Evolutionary conservation across 2,888 invertebrate genomes (phyloP).

Genomic region (Spodoptera littoralis): DNA sequence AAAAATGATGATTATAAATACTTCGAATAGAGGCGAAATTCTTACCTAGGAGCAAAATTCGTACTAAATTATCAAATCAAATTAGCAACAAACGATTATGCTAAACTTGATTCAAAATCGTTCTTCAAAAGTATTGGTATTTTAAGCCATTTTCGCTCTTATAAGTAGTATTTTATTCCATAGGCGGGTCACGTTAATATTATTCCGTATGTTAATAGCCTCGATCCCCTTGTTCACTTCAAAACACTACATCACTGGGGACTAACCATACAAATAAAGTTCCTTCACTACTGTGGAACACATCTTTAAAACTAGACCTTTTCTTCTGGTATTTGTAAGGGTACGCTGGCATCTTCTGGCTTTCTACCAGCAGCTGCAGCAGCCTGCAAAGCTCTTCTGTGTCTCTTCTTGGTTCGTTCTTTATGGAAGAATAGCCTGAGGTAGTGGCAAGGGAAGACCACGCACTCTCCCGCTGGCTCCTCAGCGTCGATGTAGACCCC

Average conservation of each 20-base stretch:
- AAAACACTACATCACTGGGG: conserved; percentile 49
- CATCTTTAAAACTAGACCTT: conserved; percentile 71
- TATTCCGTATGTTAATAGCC: too few relatives aligned
- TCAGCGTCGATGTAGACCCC: conserved; percentile 97
- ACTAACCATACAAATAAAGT: conserved; percentile 30
- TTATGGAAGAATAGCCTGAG: conserved; percentile 93
- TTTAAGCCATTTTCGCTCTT: too few relatives aligned
- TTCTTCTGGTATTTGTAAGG: conserved; percentile 80
- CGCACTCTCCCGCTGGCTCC: conserved; percentile 94
- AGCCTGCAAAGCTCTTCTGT: conserved; percentile 75
- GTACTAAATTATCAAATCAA: too few relatives aligned
- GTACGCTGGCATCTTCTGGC: conserved; percentile 77
- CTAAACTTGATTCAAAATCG: too few relatives aligned
- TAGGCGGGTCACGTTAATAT: background rate
- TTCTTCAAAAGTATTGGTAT: too few relatives aligned
- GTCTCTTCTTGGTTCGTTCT: conserved; percentile 90
- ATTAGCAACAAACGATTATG: too few relatives aligned
- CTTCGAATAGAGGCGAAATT: too few relatives aligned
- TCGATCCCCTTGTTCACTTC: conserved; percentile 28
- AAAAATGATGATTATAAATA: too few relatives aligned
- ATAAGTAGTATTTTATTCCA: too few relatives aligned
- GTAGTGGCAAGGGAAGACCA: conserved; percentile 95
- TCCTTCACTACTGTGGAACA: conserved; percentile 8
- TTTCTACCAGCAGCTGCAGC: conserved; percentile 73
- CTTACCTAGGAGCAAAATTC: too few relatives aligned